These are phyloP conservation scores for Drosophila takahashii DNA, from an alignment of 1,140 invertebrate genomes.

Conservation along the genomic window DNA sequence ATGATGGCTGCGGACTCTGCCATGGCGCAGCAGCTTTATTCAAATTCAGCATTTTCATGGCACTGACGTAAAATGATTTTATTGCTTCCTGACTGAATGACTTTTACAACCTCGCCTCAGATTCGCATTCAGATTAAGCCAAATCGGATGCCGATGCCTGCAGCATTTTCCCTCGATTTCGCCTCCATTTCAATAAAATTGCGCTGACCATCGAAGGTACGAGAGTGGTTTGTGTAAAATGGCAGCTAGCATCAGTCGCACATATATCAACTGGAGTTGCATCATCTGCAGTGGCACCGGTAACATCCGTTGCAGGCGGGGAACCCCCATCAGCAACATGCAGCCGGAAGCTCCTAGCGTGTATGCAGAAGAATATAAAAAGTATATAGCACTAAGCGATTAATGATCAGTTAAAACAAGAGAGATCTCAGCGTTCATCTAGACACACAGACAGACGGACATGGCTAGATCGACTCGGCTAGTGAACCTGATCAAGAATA, in stretches of 20 bases:
- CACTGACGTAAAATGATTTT: slow-evolving; percentile 82
- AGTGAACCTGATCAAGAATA: no score
- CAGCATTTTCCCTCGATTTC: slow-evolving; percentile 21
- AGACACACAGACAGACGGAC: no score
- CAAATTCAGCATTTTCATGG: slow-evolving; percentile 82
- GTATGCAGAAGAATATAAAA: not conserved
- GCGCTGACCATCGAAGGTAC: slow-evolving; percentile 50
- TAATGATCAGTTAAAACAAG: no score
- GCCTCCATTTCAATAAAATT: slow-evolving; percentile 54
- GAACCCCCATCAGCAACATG: not conserved
- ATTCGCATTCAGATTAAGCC: slow-evolving; percentile 69
- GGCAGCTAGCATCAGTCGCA: slow-evolving; percentile 1
- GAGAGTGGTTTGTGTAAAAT: slow-evolving; percentile 11
- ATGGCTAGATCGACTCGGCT: no score
- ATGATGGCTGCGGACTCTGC: slow-evolving; percentile 23
- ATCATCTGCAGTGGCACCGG: slow-evolving; percentile 1
- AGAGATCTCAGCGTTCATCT: no score
- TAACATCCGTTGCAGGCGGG: not conserved
- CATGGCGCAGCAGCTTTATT: slow-evolving; percentile 63
- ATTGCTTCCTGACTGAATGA: slow-evolving; percentile 82
- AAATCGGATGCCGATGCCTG: slow-evolving; percentile 56
- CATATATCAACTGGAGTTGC: slow-evolving; percentile 21
- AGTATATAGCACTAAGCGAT: no score
- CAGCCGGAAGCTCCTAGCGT: not conserved
- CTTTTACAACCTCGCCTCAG: slow-evolving; percentile 77